A percentile compares a stretch with the other conserved stretches of the same genome.
These are phyloP conservation scores for Neodon shergylaensis DNA, from an alignment of 2,113 vertebrate species.

Conservation along the genomic window DNA sequence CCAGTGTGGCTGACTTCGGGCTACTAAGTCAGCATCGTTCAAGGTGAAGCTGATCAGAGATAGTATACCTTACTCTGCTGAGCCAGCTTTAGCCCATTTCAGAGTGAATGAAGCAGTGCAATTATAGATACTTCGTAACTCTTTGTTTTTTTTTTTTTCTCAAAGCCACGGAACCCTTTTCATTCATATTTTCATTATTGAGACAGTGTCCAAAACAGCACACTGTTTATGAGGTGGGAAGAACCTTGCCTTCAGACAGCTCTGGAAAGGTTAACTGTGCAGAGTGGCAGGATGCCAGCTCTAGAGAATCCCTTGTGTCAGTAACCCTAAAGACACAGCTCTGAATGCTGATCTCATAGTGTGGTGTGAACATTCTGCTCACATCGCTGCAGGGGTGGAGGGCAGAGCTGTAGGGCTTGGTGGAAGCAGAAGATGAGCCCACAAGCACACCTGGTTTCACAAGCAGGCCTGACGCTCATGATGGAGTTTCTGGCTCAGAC, in stretches of 20 bases:
- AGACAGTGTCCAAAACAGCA: not conserved
- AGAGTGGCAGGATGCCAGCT: not conserved
- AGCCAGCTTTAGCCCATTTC: not conserved
- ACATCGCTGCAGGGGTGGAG: accelerated
- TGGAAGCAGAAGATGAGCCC: not conserved
- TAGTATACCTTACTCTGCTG: not conserved
- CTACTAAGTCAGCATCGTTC: not conserved
- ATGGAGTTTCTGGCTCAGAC: not conserved
- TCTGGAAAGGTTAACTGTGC: not conserved
- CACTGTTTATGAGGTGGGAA: not conserved
- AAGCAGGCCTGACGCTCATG: not conserved
- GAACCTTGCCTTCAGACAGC: not conserved
- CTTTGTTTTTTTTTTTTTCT: not conserved
- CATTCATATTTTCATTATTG: not conserved
- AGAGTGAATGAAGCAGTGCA: not conserved
- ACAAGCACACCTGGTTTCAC: not conserved
- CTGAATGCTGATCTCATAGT: not conserved
- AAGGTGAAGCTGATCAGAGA: not conserved
- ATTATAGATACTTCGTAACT: not conserved
- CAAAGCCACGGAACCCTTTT: not conserved
- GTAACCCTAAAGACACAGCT: accelerated
- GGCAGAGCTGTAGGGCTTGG: not conserved
- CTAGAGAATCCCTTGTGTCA: not conserved
- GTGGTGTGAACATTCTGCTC: no score
- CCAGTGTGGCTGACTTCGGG: not conserved